A percentile compares a stretch with the other conserved stretches of the same genome.
phyloP scores from a whole-genome alignment of 2,113 vertebrate genomes.

The Lophius piscatorius region DNA sequence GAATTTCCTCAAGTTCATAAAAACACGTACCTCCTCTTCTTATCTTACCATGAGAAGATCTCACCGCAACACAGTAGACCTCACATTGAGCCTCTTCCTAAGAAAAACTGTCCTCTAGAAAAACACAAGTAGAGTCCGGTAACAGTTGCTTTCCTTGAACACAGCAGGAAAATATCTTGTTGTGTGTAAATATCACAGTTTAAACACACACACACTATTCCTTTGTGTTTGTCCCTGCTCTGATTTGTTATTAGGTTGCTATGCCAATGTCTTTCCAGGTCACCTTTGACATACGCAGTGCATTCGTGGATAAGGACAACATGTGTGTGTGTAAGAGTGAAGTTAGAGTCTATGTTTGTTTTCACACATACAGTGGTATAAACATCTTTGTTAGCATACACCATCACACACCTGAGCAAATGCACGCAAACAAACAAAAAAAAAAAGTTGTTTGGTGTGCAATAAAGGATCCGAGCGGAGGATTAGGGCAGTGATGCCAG shows the following conservation, averaged over 20 bases:
- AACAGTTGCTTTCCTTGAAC: no score
- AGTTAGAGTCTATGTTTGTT: neutral
- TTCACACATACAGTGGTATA: conserved; percentile 14
- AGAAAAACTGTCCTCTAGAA: conserved; percentile 54
- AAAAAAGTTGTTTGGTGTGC: conserved; percentile 1
- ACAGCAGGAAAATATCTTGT: no score
- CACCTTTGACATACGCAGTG: conserved; percentile 11
- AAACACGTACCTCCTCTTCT: neutral
- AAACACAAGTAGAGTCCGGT: conserved; percentile 59
- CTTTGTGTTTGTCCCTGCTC: neutral
- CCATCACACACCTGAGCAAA: conserved; percentile 8
- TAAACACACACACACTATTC: neutral
- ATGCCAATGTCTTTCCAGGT: conserved; percentile 22
- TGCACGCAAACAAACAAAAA: neutral
- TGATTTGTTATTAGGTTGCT: conserved; percentile 40
- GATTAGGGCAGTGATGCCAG: conserved; percentile 41
- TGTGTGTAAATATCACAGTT: no score
- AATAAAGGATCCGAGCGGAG: conserved; percentile 21
- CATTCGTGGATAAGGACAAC: conserved; percentile 7
- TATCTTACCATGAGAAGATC: conserved; percentile 14
- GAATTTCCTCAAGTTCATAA: neutral
- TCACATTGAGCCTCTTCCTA: conserved; percentile 42
- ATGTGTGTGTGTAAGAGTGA: conserved; percentile 4
- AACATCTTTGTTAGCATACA: neutral
- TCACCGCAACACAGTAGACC: conserved; percentile 25